Evolutionary conservation across 2,888 invertebrate species (phyloP).

Genomic region (Lomographa bimaculata): DNA sequence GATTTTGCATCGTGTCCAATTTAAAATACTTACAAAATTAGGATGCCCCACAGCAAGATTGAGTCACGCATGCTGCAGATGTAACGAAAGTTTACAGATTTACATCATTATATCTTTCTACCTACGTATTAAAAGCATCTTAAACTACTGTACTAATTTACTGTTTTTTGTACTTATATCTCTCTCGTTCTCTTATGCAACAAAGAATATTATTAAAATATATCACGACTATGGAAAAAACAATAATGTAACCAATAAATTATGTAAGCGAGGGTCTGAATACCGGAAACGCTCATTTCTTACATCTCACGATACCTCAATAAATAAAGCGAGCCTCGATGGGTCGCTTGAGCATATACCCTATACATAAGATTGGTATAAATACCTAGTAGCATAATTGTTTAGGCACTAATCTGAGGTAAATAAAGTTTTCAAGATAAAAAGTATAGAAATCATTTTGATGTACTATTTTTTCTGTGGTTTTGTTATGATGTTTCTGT

Average conservation of each 20-base stretch:
- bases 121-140: too few relatives aligned
- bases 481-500: too few relatives aligned
- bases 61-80: constrained; percentile 18
- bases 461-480: too few relatives aligned
- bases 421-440: too few relatives aligned
- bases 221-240: not conserved
- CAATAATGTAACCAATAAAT: constrained; percentile 18
- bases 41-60: constrained; percentile 27
- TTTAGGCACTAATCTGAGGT: too few relatives aligned
- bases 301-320: constrained; percentile 36
- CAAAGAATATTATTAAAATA: too few relatives aligned
- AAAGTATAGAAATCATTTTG: too few relatives aligned
- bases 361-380: constrained; percentile 16
- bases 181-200: too few relatives aligned
- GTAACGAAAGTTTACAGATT: constrained; percentile 3
- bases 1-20: constrained; percentile 14
- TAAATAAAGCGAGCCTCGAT: constrained; percentile 37
- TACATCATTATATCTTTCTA: too few relatives aligned
- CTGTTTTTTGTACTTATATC: too few relatives aligned
- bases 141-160: too few relatives aligned
- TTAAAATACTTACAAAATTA: constrained; percentile 21
- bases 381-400: too few relatives aligned
- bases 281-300: constrained; percentile 38
- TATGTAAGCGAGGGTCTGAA: constrained; percentile 27
- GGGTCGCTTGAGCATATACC: constrained; percentile 31